phyloP scores from a whole-genome alignment of 2,797 vertebrate genomes.

The Sebastiscus albofasciatus region DNA sequence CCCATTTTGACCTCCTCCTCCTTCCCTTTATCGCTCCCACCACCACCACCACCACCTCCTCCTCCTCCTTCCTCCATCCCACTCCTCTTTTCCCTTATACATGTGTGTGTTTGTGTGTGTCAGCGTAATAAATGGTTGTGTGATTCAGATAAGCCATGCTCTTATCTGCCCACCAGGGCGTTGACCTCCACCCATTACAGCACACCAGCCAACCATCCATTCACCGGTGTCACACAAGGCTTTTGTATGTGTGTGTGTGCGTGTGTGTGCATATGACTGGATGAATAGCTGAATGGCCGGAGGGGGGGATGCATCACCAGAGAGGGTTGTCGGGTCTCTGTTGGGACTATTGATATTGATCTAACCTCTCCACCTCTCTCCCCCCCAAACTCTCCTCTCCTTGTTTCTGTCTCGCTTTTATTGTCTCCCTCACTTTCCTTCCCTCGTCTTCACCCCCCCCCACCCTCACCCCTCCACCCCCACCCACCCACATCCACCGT shows the following conservation, averaged over 20 bases:
- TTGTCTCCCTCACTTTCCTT: slow-evolving; percentile 47
- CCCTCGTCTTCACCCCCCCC: not conserved
- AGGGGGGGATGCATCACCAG: slow-evolving; percentile 45
- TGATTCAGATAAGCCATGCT: slow-evolving; percentile 79
- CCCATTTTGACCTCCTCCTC: slow-evolving; percentile 11
- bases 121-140: slow-evolving; percentile 71
- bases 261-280: slow-evolving; percentile 5
- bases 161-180: slow-evolving; percentile 77
- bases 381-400: slow-evolving; percentile 39
- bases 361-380: slow-evolving; percentile 67
- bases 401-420: slow-evolving; percentile 58
- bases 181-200: slow-evolving; percentile 78
- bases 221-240: slow-evolving; percentile 49
- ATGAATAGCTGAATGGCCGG: slow-evolving; percentile 57
- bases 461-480: not conserved
- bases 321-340: slow-evolving; percentile 55
- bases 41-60: too few species aligned
- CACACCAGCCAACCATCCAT: slow-evolving; percentile 67
- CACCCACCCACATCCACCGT: not conserved
- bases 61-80: not conserved
- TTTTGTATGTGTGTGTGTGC: slow-evolving; percentile 10
- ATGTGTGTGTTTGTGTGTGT: slow-evolving; percentile 55
- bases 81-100: slow-evolving; percentile 13
- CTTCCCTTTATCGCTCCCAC: not conserved
- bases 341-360: slow-evolving; percentile 78